A percentile compares a stretch with the other conserved stretches of the same genome.
Conservation (phyloP, 1,140 invertebrate species). For the Leptonema lineaticorne region DNA sequence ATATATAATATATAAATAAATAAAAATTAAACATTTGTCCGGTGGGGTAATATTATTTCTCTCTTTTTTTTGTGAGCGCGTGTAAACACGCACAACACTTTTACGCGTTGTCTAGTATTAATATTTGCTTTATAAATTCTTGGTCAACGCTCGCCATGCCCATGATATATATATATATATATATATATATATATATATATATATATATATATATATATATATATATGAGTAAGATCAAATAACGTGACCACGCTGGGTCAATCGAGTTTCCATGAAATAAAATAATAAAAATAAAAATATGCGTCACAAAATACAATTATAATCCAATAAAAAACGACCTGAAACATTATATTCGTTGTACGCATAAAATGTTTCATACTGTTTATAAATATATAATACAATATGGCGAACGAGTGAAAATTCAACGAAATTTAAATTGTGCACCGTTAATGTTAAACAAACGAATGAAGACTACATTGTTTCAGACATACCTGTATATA, state of each 20-base stretch:
- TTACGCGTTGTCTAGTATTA: conserved; percentile 40
- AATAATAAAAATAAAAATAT: background rate
- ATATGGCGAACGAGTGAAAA: no score
- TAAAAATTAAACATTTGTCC: conserved; percentile 40
- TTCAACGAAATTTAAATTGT: no score
- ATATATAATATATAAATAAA: conserved; percentile 18
- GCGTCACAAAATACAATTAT: background rate
- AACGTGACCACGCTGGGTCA: conserved; percentile 33
- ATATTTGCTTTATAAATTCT: conserved; percentile 42
- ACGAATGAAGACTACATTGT: no score
- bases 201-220: no score
- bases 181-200: no score
- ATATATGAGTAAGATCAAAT: conserved; percentile 40
- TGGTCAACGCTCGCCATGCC: conserved; percentile 37
- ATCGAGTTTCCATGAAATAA: conserved; percentile 27
- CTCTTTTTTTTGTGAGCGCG: conserved; percentile 20
- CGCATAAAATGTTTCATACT: no score
- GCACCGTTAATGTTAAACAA: no score
- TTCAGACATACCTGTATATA: no score
- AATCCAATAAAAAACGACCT: no score
- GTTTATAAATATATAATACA: no score
- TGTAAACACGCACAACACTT: conserved; percentile 40
- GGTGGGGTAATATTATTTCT: conserved; percentile 40
- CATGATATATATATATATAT: no score
- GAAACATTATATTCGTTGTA: no score